Conservation (phyloP, 2,888 invertebrate species). For the Oeneis ivallda region DNA sequence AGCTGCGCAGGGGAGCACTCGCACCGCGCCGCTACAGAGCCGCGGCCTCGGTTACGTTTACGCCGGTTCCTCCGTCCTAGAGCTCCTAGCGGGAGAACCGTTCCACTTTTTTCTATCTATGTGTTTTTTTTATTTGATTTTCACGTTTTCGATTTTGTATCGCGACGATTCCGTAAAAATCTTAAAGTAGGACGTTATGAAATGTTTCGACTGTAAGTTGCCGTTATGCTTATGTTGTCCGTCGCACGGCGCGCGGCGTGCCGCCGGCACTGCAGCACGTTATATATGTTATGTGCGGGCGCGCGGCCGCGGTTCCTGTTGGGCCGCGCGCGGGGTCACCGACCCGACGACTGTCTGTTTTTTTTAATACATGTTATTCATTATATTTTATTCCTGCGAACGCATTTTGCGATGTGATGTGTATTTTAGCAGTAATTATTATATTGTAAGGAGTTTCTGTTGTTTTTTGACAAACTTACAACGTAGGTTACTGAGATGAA, state of each 20-base stretch:
- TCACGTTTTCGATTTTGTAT: conserved; percentile 82
- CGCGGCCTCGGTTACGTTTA: conserved; percentile 43
- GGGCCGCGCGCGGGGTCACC: conserved; percentile 68
- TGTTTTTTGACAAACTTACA: conserved; percentile 82
- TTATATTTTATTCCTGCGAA: conserved; percentile 91
- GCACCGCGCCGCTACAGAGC: conserved; percentile 48
- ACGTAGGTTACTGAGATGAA: conserved; percentile 72
- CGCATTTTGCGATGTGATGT: conserved; percentile 88
- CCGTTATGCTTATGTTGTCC: conserved; percentile 81
- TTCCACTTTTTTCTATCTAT: conserved; percentile 74
- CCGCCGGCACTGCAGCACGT: conserved; percentile 61
- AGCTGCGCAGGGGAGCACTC: conserved; percentile 71
- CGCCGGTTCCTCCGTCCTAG: conserved; percentile 44
- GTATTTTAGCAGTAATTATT: conserved; percentile 84
- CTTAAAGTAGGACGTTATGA: conserved; percentile 82
- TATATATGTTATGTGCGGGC: conserved; percentile 65
- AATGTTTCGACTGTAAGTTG: conserved; percentile 82
- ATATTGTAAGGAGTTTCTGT: conserved; percentile 82
- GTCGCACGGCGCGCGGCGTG: conserved; percentile 61
- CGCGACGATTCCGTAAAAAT: conserved; percentile 81
- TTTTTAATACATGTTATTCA: conserved; percentile 84
- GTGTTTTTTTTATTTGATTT: conserved; percentile 81
- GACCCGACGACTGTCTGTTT: conserved; percentile 78
- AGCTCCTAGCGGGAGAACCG: conserved; percentile 58
- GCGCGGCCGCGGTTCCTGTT: conserved; percentile 79